Percentiles rank a stretch among this genome's conserved stretches.
These are phyloP conservation scores for Branchinecta sandiegonensis DNA, from an alignment of 2,888 invertebrate species.

Conservation along the genomic window DNA sequence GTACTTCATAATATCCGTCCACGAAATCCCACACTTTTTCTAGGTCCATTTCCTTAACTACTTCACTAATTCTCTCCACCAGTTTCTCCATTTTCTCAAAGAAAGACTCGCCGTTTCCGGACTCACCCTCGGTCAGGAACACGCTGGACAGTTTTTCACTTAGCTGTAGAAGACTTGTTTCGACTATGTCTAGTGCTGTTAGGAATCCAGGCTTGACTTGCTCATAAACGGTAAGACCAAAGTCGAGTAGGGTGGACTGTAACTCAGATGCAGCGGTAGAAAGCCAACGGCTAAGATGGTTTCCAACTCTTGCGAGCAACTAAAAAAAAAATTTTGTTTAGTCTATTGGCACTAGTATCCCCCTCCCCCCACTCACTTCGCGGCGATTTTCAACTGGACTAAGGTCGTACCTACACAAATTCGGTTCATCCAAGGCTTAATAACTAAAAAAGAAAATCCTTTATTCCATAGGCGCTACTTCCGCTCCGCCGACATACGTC, in stretches of 20 bases:
- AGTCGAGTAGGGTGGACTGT: neutral
- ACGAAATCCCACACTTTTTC: neutral
- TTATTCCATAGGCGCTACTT: too few species aligned
- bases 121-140: neutral
- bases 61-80: neutral
- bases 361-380: too few species aligned
- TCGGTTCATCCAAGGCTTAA: too few species aligned
- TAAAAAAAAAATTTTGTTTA: too few species aligned
- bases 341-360: too few species aligned
- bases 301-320: too few species aligned
- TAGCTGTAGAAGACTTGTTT: neutral
- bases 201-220: constrained; percentile 1
- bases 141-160: constrained; percentile 6
- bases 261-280: neutral
- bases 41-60: neutral
- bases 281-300: neutral
- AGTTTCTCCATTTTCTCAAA: constrained; percentile 10
- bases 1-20: neutral
- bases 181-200: neutral
- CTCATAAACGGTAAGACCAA: neutral
- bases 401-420: too few species aligned
- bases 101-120: neutral
- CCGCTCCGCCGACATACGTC: too few species aligned
- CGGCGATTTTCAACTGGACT: too few species aligned
- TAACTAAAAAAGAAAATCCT: too few species aligned